A percentile compares a stretch with the other conserved stretches of the same genome.
Conservation (phyloP, 2,888 invertebrate genomes). For the Euphydryas editha region DNA sequence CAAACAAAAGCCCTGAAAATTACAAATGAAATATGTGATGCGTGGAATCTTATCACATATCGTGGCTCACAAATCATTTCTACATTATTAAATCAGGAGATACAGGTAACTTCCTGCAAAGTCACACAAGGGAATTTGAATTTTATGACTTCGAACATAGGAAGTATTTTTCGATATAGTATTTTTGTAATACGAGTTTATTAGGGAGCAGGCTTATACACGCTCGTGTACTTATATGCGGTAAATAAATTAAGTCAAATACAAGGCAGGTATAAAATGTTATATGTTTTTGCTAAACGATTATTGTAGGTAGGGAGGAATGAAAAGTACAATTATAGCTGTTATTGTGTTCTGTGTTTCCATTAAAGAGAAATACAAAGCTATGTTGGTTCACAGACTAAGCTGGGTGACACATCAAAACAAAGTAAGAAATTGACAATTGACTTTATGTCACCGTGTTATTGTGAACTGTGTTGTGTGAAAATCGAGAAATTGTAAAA, state of each 20-base stretch:
- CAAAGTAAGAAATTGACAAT: too few relatives aligned
- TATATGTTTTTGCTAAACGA: neutral
- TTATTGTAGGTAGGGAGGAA: neutral
- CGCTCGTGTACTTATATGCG: conserved; percentile 20
- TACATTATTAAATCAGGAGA: conserved; percentile 36
- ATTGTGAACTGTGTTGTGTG: too few relatives aligned
- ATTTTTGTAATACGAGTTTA: conserved; percentile 18
- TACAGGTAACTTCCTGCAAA: conserved; percentile 10
- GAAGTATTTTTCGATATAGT: conserved; percentile 11
- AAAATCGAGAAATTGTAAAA: too few relatives aligned
- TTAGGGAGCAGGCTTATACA: conserved; percentile 20
- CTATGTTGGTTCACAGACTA: too few relatives aligned
- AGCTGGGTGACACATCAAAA: too few relatives aligned
- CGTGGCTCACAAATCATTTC: conserved; percentile 33
- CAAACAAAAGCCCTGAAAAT: conserved; percentile 17
- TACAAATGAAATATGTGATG: conserved; percentile 23
- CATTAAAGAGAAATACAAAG: too few relatives aligned
- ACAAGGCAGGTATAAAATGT: neutral
- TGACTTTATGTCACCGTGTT: too few relatives aligned
- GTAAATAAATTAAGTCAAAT: conserved; percentile 25
- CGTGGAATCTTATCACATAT: conserved; percentile 27
- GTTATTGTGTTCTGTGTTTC: neutral
- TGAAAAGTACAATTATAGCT: neutral
- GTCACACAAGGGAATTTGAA: conserved; percentile 1
- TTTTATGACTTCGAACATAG: conserved; percentile 1